Evolutionary conservation across 2,888 invertebrate genomes (phyloP).

Genomic region (Margaritifera margaritifera): DNA sequence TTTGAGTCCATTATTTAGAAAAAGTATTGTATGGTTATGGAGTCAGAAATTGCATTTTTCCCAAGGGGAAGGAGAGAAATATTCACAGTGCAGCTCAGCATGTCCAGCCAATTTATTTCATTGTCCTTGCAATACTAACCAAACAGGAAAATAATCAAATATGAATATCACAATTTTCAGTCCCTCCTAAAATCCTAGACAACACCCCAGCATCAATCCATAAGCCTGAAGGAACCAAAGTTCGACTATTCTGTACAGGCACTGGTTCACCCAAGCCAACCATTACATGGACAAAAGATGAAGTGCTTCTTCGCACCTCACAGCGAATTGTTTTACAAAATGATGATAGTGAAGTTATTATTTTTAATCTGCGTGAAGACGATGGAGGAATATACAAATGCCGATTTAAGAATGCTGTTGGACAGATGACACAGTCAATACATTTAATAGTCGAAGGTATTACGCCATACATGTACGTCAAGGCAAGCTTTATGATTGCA

Average conservation of each 20-base stretch:
- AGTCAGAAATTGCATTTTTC: too few relatives aligned
- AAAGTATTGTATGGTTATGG: too few relatives aligned
- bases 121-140: not conserved
- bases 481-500: not conserved
- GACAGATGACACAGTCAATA: conserved; percentile 95
- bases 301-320: conserved; percentile 38
- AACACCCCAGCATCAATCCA: conserved; percentile 54
- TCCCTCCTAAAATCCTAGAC: conserved; percentile 55
- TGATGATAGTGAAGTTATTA: conserved; percentile 80
- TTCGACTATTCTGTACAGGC: conserved; percentile 96
- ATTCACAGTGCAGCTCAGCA: too few relatives aligned
- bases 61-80: too few relatives aligned
- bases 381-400: conserved; percentile 98
- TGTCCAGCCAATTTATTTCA: too few relatives aligned
- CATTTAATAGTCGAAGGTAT: conserved; percentile 90
- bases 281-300: conserved; percentile 91
- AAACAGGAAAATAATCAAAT: not conserved
- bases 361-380: conserved; percentile 92
- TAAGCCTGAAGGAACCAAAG: conserved; percentile 83
- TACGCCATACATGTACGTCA: not conserved
- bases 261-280: conserved; percentile 95
- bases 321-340: conserved; percentile 40
- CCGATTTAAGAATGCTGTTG: conserved; percentile 95
- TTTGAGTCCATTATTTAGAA: too few relatives aligned
- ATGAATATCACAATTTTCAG: conserved; percentile 40